Percentiles rank a stretch among this genome's conserved stretches.
Conservation (phyloP, 2,888 invertebrate species). For the Barypeithes pellucidus region DNA sequence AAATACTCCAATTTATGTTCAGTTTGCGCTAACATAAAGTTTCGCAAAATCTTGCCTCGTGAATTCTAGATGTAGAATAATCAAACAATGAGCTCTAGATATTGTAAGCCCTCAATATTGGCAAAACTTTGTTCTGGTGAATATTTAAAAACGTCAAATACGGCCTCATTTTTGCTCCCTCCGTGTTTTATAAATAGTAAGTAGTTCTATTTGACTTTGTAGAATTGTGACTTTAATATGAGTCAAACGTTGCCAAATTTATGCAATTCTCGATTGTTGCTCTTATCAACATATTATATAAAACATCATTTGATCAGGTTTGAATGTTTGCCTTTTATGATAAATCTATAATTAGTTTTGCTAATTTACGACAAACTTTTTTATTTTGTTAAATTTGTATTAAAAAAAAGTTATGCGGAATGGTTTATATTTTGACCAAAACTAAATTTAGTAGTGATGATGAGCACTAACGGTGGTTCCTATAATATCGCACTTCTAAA, state of each 20-base stretch:
- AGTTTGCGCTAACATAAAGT: background rate
- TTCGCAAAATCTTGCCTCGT: background rate
- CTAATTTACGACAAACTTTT: no score
- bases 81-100: slow-evolving; percentile 12
- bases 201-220: slow-evolving; percentile 25
- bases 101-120: slow-evolving; percentile 21
- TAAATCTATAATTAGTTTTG: no score
- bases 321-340: no score
- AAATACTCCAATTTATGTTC: background rate
- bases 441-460: no score
- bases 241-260: slow-evolving; percentile 1
- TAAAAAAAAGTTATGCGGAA: no score
- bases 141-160: slow-evolving; percentile 30
- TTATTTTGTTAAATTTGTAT: no score
- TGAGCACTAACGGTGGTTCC: no score
- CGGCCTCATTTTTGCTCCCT: slow-evolving; percentile 9
- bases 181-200: slow-evolving; percentile 28
- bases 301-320: no score
- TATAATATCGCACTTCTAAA: no score
- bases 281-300: background rate
- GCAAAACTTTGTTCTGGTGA: slow-evolving; percentile 19
- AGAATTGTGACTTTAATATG: slow-evolving; percentile 7
- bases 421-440: no score
- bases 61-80: slow-evolving; percentile 7
- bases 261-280: background rate